Conservation (phyloP, 1,140 invertebrate genomes). For the Telenomus remus region DNA sequence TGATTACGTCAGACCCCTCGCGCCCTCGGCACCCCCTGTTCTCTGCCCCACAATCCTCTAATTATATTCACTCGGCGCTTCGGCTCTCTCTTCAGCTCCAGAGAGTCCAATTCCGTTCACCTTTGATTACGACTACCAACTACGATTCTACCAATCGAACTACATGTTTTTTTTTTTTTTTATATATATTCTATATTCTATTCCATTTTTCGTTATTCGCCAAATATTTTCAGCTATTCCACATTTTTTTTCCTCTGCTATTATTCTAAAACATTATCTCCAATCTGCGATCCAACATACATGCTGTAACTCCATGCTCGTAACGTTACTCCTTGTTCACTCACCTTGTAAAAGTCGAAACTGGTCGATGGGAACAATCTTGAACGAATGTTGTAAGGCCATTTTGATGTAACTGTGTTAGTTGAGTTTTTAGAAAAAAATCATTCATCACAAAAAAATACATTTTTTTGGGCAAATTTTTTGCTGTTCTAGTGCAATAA, state of each 20-base stretch:
- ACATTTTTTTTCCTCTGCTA: not conserved
- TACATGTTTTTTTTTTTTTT: constrained; percentile 63
- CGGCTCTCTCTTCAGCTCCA: constrained; percentile 65
- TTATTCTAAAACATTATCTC: not conserved
- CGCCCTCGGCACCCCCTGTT: constrained; percentile 52
- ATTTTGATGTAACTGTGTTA: too few relatives aligned
- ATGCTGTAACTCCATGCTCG: too few relatives aligned
- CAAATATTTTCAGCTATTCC: constrained; percentile 3
- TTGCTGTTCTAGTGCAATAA: too few relatives aligned
- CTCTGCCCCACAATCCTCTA: constrained; percentile 70
- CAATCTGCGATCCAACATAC: too few relatives aligned
- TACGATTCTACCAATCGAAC: constrained; percentile 73
- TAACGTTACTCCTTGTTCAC: too few relatives aligned
- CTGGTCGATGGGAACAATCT: too few relatives aligned
- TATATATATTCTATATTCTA: constrained; percentile 14
- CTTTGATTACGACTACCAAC: constrained; percentile 74
- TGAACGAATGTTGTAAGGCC: too few relatives aligned
- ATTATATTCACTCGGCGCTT: constrained; percentile 74
- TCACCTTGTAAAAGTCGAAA: too few relatives aligned
- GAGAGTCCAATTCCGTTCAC: constrained; percentile 75
- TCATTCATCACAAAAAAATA: too few relatives aligned
- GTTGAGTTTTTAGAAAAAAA: too few relatives aligned
- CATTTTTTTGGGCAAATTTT: too few relatives aligned
- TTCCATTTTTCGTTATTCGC: constrained; percentile 6
- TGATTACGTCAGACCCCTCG: constrained; percentile 71